Conservation (phyloP, 2,797 vertebrate genomes). For the Hirundo rustica region DNA sequence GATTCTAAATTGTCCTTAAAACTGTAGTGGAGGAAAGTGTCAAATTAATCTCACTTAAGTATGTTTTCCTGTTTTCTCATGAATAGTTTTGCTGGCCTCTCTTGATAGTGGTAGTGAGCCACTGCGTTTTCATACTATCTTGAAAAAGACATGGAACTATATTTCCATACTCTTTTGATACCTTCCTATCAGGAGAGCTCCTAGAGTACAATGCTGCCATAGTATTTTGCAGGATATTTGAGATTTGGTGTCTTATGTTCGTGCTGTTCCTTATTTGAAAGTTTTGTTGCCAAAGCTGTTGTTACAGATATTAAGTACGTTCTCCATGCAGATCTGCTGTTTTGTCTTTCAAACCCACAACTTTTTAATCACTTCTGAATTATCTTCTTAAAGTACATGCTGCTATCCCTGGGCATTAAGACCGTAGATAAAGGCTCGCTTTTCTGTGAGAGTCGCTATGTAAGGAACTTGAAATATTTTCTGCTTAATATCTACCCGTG, state of each 20-base stretch:
- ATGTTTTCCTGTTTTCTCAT: slow-evolving; percentile 41
- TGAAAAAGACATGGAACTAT: not conserved
- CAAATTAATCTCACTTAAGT: slow-evolving; percentile 26
- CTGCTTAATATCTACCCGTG: not conserved
- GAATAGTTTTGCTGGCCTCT: slow-evolving; percentile 15
- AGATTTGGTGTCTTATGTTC: not conserved
- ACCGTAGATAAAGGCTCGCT: not conserved
- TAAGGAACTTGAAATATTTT: slow-evolving; percentile 24
- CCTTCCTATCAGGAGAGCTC: not conserved
- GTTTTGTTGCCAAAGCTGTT: not conserved
- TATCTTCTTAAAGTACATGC: not conserved
- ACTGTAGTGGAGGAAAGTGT: not conserved
- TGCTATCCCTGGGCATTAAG: not conserved
- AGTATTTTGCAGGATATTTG: not conserved
- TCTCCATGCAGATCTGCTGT: not conserved
- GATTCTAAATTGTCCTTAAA: not conserved
- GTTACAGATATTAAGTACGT: not conserved
- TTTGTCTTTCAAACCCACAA: not conserved
- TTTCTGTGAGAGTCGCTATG: not conserved
- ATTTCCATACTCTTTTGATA: not conserved
- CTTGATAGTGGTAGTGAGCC: slow-evolving; percentile 23
- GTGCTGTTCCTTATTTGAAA: not conserved
- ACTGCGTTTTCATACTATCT: not conserved
- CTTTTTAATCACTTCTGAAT: not conserved
- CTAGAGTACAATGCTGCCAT: not conserved